Base-by-base conservation (phyloP, 2,888 invertebrate genomes). In the Horisme vitalbata region DNA sequence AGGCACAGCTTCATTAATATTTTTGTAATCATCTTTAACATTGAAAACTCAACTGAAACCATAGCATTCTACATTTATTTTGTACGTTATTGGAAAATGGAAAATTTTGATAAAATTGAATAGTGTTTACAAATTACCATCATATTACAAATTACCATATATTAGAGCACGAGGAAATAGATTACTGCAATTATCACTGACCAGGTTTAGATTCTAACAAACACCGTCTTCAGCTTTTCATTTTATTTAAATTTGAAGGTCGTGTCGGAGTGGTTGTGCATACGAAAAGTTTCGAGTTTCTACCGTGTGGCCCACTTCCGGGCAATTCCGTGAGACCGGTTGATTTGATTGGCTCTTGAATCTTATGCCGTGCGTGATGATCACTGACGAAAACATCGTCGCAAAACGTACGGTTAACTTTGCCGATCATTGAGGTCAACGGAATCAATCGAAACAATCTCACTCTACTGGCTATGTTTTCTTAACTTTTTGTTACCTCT, bases 211-310 rank as follows among this genome's bases (percentile, higher is more conserved):
- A 26, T 4, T 24, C 1, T 20, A 13, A 27, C 35, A 51, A 57
- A 61, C 51, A 53, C 55, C 48, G 41, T 55, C 55, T 41, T 58
- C 59, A 58, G 52, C 65, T 68, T 69, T 70, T 71, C 53, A 65
- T 71, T 73, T 69, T 67, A 74, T 73, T 75, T 59, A 65, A 68
- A 73, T 77, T 63, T 72, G 81, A 85, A 85, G 85, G 83, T 81
- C 82, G 77, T 71, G 58, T 50, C 48, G 57, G 60, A 65, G 59
- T 55, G 50, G 59, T 59, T 57, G 61, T 53, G 68, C 66, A 71
- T 73, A n/a, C n/a, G 67, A 67, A 58, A 65, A 64, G 65, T 70
- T 68, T 68, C 61, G 71, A 82, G 76, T 85, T 83, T 84, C 81
- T 83, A 80, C 75, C 63, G 59, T 58, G 55, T 75, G 84, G 65